phyloP scores from a whole-genome alignment of 2,113 vertebrate species.

The Okapia johnstoni region DNA sequence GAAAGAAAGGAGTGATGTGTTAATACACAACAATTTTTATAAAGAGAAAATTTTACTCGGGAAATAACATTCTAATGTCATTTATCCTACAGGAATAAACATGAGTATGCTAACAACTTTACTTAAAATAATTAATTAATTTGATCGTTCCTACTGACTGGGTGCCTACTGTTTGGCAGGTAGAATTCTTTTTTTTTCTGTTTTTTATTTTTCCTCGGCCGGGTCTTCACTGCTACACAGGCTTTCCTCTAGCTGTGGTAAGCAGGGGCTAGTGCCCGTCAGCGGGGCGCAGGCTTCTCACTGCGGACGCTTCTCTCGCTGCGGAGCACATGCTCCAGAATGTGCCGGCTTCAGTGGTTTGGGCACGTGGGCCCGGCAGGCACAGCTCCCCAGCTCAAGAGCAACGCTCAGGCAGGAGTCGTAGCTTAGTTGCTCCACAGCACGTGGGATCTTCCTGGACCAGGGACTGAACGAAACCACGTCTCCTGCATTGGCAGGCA shows the following conservation, averaged over 20 bases:
- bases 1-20: background rate
- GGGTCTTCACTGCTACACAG: background rate
- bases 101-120: background rate
- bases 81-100: background rate
- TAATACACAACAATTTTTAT: background rate
- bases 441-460: background rate
- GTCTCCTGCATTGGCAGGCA: background rate
- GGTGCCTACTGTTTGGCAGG: background rate
- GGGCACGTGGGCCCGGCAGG: background rate
- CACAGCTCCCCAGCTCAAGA: background rate
- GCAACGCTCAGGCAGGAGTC: background rate
- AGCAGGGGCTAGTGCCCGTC: accelerated
- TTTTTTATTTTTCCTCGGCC: background rate
- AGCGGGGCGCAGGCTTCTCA: background rate
- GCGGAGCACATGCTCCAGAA: background rate
- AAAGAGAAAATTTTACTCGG: background rate
- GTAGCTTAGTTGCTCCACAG: background rate
- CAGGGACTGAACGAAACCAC: background rate
- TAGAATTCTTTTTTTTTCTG: background rate
- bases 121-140: background rate
- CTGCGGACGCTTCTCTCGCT: background rate
- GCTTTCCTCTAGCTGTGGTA: background rate
- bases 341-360: accelerated
- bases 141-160: background rate
- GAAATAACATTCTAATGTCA: background rate